phyloP scores from a whole-genome alignment of 2,113 vertebrate genomes.

The Nothocercus nigrocapillus region DNA sequence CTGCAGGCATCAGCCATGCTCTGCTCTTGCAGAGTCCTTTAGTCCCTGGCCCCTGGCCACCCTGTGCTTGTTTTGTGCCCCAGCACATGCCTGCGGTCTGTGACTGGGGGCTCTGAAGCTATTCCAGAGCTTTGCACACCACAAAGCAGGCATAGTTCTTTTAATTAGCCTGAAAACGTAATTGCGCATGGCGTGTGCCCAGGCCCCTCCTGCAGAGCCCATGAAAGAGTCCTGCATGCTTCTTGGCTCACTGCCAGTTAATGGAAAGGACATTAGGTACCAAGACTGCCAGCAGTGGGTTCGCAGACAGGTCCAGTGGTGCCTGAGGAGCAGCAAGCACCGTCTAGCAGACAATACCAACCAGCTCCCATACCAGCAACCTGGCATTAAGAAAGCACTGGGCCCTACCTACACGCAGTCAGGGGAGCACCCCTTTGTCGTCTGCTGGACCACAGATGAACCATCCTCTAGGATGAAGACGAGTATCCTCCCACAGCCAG shows the following conservation, averaged over 20 bases:
- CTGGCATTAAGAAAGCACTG: not conserved
- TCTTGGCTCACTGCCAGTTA: not conserved
- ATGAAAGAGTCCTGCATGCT: not conserved
- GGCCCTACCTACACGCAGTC: not conserved
- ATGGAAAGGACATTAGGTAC: not conserved
- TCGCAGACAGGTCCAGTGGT: not conserved
- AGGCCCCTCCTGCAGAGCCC: not conserved
- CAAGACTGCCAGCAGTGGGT: fast-evolving
- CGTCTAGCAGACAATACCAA: not conserved
- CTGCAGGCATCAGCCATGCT: not conserved
- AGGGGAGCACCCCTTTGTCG: not conserved
- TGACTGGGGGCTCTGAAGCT: not conserved
- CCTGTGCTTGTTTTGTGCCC: not conserved
- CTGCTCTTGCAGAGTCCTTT: not conserved
- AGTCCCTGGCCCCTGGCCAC: not conserved
- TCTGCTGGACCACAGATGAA: not conserved
- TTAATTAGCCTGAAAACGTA: not conserved
- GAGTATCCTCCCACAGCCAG: not conserved
- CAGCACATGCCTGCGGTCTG: fast-evolving
- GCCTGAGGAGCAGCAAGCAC: not conserved
- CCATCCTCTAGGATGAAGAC: not conserved
- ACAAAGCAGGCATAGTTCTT: not conserved
- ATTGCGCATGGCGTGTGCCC: not conserved
- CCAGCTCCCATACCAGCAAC: not conserved
- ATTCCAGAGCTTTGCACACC: not conserved